phyloP scores from a whole-genome alignment of 1,140 invertebrate species.

The Drosophila bipectinata region DNA sequence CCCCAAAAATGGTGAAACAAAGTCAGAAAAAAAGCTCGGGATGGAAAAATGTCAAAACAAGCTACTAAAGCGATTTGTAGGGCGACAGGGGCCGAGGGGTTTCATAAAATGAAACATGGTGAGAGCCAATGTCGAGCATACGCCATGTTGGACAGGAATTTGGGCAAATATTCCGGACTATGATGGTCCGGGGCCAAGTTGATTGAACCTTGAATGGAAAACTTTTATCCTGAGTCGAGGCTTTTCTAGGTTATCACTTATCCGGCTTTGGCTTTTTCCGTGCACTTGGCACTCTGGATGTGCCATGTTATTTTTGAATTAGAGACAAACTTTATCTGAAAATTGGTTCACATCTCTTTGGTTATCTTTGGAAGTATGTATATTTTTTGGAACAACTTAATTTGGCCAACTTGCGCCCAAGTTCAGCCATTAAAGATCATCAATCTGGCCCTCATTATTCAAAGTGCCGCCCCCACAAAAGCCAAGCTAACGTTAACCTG shows the following conservation, averaged over 20 bases:
- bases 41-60: constrained; percentile 48
- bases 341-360: not conserved
- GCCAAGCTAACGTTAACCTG: constrained; percentile 64
- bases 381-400: constrained; percentile 29
- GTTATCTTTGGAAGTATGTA: not conserved
- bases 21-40: constrained; percentile 5
- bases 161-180: constrained; percentile 18
- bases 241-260: constrained; percentile 44
- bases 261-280: constrained; percentile 20
- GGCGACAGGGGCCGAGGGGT: not conserved
- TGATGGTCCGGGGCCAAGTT: constrained; percentile 16
- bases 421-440: constrained; percentile 47
- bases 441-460: constrained; percentile 51
- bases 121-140: constrained; percentile 58
- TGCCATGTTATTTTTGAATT: not conserved
- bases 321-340: not conserved
- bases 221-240: constrained; percentile 12
- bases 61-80: constrained; percentile 37
- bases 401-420: constrained; percentile 36
- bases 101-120: constrained; percentile 13
- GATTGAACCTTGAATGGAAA: constrained; percentile 41
- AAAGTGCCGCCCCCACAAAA: constrained; percentile 38
- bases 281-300: constrained; percentile 39
- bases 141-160: constrained; percentile 43
- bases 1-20: constrained; percentile 27